Evolutionary conservation across 92 coral and sea anemone species (phyloP).

Genomic region (Nematostella vectensis): DNA sequence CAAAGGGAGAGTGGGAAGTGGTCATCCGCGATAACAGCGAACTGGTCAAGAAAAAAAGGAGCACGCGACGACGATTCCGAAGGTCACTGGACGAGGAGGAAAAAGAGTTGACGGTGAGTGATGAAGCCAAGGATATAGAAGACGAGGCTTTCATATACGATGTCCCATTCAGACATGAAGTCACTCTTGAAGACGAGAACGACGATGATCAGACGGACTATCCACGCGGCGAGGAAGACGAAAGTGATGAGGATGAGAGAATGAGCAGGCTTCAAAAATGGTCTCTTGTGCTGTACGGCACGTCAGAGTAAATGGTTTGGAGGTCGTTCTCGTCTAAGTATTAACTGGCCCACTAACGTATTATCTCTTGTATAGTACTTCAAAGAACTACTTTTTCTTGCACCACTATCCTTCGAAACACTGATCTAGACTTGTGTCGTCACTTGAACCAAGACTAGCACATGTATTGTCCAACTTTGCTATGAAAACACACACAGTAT

Average conservation of each 20-base stretch:
- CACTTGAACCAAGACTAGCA: too few relatives aligned
- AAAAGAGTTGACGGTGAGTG: background rate
- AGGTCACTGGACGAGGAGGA: constrained; percentile 3
- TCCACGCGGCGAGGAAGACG: constrained; percentile 9
- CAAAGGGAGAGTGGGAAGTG: constrained; percentile 48
- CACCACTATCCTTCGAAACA: too few relatives aligned
- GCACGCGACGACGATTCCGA: background rate
- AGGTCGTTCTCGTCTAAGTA: too few relatives aligned
- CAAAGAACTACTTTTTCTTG: too few relatives aligned
- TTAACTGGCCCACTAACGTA: too few relatives aligned
- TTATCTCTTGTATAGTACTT: too few relatives aligned
- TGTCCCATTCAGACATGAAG: constrained; percentile 17
- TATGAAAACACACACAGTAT: too few relatives aligned
- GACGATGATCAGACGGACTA: constrained; percentile 12
- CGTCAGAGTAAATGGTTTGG: constrained; percentile 10
- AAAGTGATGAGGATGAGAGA: constrained; percentile 11
- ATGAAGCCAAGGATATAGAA: background rate
- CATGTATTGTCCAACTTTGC: too few relatives aligned
- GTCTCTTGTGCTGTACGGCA: constrained; percentile 15
- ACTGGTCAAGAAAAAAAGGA: constrained; percentile 1
- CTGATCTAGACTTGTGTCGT: too few relatives aligned
- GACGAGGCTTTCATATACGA: background rate
- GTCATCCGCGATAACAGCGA: constrained; percentile 20
- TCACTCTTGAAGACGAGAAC: constrained; percentile 15
- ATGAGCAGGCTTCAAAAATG: constrained; percentile 10